Conservation (phyloP, 2,797 vertebrate genomes). For the Pseudochirops cupreus region DNA sequence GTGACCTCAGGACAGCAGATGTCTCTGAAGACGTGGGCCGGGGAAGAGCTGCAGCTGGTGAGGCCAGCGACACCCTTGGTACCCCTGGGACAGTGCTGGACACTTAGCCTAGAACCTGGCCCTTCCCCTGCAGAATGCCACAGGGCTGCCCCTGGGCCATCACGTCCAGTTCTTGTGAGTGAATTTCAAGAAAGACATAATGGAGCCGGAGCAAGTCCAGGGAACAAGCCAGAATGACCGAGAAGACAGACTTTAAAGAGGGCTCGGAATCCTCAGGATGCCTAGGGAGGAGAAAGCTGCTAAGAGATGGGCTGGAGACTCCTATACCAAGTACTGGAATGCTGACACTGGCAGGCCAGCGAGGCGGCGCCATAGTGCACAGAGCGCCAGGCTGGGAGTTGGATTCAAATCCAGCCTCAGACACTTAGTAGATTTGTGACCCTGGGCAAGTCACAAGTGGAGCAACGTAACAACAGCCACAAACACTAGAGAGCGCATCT, state of each 20-base stretch:
- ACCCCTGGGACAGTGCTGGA: not conserved
- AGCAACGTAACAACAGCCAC: not conserved
- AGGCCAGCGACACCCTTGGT: not conserved
- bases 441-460: not conserved
- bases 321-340: not conserved
- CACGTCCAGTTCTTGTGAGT: not conserved
- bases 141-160: not conserved
- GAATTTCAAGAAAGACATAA: constrained; percentile 1
- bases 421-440: not conserved
- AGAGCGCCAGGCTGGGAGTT: not conserved
- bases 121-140: not conserved
- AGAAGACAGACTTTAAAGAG: not conserved
- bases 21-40: not conserved
- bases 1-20: not conserved
- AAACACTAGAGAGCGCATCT: not conserved
- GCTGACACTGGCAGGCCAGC: not conserved
- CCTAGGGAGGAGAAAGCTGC: not conserved
- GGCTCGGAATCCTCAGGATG: not conserved
- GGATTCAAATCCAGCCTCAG: not conserved
- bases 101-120: not conserved
- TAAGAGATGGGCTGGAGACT: not conserved
- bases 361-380: not conserved
- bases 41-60: not conserved
- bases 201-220: not conserved
- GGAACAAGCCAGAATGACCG: not conserved